phyloP scores from a whole-genome alignment of 2,113 vertebrate genomes.

The Trachemys scripta region DNA sequence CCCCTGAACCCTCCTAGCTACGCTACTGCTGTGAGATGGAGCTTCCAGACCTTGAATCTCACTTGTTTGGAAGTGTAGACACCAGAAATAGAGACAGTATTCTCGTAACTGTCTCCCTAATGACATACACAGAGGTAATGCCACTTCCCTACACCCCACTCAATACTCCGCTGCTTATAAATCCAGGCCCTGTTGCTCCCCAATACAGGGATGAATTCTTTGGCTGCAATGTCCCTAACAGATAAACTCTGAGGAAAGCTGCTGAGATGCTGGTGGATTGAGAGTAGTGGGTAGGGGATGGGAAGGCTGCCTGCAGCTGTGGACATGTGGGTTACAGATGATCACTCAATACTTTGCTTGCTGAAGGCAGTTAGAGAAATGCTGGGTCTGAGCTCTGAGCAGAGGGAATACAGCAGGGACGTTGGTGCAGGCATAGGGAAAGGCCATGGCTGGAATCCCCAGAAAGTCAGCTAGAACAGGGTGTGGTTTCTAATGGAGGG shows the following conservation, averaged over 20 bases:
- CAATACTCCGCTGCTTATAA: not conserved
- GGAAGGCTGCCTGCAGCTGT: not conserved
- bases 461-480: not conserved
- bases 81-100: not conserved
- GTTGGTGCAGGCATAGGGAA: not conserved
- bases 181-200: not conserved
- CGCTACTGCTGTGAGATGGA: too few relatives aligned
- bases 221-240: not conserved
- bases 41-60: not conserved
- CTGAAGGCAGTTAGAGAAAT: not conserved
- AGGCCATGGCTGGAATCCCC: accelerated
- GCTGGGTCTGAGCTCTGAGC: not conserved
- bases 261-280: not conserved
- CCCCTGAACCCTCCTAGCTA: too few relatives aligned
- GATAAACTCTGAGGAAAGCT: not conserved
- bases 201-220: not conserved
- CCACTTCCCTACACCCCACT: not conserved
- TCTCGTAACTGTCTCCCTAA: not conserved
- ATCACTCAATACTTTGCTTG: not conserved
- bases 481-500: not conserved
- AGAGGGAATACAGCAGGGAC: not conserved
- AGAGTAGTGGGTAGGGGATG: not conserved
- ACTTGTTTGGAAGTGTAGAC: not conserved
- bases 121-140: not conserved
- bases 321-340: not conserved